These are phyloP conservation scores for Hippocampus mohnikei DNA, from an alignment of 2,113 vertebrate species.

Conservation along the genomic window DNA sequence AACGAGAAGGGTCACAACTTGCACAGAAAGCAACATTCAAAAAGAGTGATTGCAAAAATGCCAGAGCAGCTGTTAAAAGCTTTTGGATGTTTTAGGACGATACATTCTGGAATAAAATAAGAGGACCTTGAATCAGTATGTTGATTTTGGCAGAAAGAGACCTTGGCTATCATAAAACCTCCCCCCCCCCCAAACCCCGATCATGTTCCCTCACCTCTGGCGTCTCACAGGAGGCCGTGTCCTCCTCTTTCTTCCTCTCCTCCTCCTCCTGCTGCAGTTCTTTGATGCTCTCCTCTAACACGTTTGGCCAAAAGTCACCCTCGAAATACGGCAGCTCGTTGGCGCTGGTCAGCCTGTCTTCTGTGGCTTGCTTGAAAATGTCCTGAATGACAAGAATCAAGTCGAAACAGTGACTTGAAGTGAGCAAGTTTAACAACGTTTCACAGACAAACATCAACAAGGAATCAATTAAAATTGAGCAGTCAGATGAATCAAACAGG, in stretches of 20 bases:
- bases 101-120: not conserved
- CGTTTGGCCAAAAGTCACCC: conserved; percentile 98
- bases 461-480: not conserved
- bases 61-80: not conserved
- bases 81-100: not conserved
- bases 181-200: not conserved
- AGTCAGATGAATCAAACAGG: not conserved
- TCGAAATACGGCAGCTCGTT: conserved; percentile 97
- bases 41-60: conserved; percentile 34
- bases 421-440: not conserved
- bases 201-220: conserved; percentile 78
- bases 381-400: conserved; percentile 74
- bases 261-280: conserved; percentile 97
- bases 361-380: conserved; percentile 97
- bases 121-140: conserved; percentile 6
- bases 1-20: not conserved
- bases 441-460: not conserved
- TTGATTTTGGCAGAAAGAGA: conserved; percentile 19
- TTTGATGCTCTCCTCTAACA: conserved; percentile 98
- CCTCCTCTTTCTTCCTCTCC: conserved; percentile 96
- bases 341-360: conserved; percentile 94
- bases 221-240: conserved; percentile 87
- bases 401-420: not conserved
- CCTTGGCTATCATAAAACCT: not conserved
- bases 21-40: conserved; percentile 25